phyloP scores from a whole-genome alignment of 2,888 invertebrate genomes.

The Seira ritae region DNA sequence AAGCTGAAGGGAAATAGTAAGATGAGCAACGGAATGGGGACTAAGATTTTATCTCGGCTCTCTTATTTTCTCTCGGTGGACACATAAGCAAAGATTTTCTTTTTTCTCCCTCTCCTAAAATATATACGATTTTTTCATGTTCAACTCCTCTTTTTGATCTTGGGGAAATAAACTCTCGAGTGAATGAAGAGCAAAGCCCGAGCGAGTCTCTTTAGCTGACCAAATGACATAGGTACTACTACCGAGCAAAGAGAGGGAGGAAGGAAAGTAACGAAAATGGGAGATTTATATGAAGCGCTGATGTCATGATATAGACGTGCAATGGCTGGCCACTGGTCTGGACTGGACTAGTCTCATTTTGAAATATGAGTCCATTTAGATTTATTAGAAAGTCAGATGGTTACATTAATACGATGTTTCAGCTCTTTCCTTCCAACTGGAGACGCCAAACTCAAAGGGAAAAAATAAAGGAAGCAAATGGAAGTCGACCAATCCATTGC shows the following conservation, averaged over 20 bases:
- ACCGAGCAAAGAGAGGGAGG: not conserved
- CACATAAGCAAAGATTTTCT: constrained; percentile 17
- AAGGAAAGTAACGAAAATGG: not conserved
- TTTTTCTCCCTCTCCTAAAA: not conserved
- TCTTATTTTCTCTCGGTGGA: constrained; percentile 36
- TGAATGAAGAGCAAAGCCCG: not conserved
- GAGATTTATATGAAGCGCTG: constrained; percentile 14
- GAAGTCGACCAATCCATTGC: not conserved
- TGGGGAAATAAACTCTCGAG: not conserved
- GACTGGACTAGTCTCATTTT: constrained; percentile 7
- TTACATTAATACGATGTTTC: constrained; percentile 16
- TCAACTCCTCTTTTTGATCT: constrained; percentile 11
- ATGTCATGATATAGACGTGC: constrained; percentile 20
- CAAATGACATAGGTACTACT: constrained; percentile 8
- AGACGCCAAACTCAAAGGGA: not conserved
- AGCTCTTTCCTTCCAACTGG: not conserved
- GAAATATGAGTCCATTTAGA: constrained; percentile 63
- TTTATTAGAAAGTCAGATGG: constrained; percentile 55
- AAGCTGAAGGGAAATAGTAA: not conserved
- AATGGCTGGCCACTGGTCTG: not conserved
- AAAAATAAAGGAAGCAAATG: not conserved
- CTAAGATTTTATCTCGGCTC: constrained; percentile 42
- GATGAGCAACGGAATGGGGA: not conserved
- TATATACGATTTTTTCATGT: constrained; percentile 14
- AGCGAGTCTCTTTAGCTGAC: not conserved